Percentiles rank a stretch among this genome's conserved stretches.
phyloP scores from a whole-genome alignment of 2,797 vertebrate genomes.

The Salmo trutta region DNA sequence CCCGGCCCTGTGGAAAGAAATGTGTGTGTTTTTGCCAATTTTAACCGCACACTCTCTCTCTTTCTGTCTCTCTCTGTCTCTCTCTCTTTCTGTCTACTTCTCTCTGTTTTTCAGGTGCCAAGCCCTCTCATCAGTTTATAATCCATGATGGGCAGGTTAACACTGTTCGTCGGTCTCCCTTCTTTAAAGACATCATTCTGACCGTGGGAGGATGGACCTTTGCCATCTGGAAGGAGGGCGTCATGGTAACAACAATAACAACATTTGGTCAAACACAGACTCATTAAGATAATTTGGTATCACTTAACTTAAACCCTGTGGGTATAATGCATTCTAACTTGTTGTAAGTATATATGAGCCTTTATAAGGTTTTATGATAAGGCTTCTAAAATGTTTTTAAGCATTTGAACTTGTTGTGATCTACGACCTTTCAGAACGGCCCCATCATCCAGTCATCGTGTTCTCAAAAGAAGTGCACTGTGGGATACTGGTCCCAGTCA shows the following conservation, averaged over 20 bases:
- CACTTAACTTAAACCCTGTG: neutral
- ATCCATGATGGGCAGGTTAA: constrained; percentile 79
- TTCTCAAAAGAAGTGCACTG: constrained; percentile 72
- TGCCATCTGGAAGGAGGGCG: constrained; percentile 90
- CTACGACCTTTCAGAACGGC: constrained; percentile 65
- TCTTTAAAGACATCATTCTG: constrained; percentile 88
- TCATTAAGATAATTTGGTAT: neutral
- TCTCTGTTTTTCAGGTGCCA: constrained; percentile 73
- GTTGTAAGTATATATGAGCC: neutral
- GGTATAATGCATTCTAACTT: neutral
- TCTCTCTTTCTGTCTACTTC: constrained; percentile 2
- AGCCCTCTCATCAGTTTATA: constrained; percentile 66
- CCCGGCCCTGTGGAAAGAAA: too few species aligned
- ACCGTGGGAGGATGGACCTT: constrained; percentile 83
- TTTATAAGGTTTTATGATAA: neutral
- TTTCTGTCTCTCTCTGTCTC: too few species aligned
- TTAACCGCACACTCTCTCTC: neutral
- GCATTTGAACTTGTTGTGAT: neutral
- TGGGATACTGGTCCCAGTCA: constrained; percentile 87
- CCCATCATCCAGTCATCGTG: constrained; percentile 79
- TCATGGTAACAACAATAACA: constrained; percentile 75
- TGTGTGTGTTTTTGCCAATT: too few species aligned
- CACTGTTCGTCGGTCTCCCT: constrained; percentile 86
- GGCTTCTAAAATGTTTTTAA: neutral
- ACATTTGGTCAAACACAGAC: neutral